Evolutionary conservation across 2,113 vertebrate genomes (phyloP), one percentile per base, ranked within the genome.

Genomic region (Turnix velox): DNA sequence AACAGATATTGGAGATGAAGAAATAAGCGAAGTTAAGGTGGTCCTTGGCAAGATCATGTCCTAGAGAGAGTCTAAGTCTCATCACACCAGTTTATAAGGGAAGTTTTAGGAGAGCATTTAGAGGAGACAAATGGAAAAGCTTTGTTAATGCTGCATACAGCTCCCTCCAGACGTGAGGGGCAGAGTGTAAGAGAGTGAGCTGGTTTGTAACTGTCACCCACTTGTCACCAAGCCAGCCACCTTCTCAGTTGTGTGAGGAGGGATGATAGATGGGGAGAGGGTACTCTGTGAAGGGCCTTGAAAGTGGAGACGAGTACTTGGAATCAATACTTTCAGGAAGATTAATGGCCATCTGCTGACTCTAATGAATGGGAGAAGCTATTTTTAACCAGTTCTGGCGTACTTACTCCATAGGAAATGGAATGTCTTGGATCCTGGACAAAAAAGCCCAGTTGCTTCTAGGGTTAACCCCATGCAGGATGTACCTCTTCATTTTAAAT

Each of bases 301-400:
- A 87, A 90, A 95, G 92, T 89, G 89, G 84, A 95, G 92, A 93
- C 55, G 43, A 93, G 87, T 87, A 83, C 71, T 83, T 93, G 92
- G 92, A 96, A 95, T 96, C 95, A 92, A 96, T 96, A 92, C 94
- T 96, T 93, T 95, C 95, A 94, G 89, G 87, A 96, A 96, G 89
- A 96, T 95, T 96, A 96, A 96, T 96, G 91, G 89, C 92, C 91
- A 92, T 96, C 94, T 96, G 92, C 94, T 94, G 89, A 91, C 66
- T 80, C 63, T 96, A 96, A 96, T 96, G 94, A 96, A 94, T 96
- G 94, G 96, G 85, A 74, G 89, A 77, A 90, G 74, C 74, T 96
- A 95, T 96, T 96, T 96, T 95, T 96, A 96, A 96, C 94, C 0
- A 1, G 84, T 96, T 92, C 91, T 96, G 92, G 89, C 92, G 63